phyloP scores from a whole-genome alignment of 1,140 invertebrate genomes.

The Penaeus chinensis region DNA sequence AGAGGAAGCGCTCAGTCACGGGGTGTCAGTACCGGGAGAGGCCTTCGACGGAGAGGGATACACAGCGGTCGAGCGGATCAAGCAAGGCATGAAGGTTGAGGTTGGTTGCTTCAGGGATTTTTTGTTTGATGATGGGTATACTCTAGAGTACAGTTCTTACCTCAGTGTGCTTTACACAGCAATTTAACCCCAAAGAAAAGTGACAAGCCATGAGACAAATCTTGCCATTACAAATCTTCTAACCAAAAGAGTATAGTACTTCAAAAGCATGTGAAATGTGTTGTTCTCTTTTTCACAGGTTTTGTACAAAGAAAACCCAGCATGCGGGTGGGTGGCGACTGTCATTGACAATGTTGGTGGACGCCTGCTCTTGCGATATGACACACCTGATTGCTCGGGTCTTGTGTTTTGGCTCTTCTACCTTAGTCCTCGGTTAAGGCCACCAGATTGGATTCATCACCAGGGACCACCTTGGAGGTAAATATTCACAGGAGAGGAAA shows the following conservation, averaged over 20 bases:
- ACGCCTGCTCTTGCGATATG: conserved; percentile 39
- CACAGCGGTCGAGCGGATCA: conserved; percentile 51
- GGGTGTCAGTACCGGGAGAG: conserved; percentile 39
- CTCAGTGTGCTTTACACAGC: too few species aligned
- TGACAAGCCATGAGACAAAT: too few species aligned
- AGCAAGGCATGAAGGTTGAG: conserved; percentile 52
- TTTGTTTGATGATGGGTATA: too few species aligned
- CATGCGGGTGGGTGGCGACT: conserved; percentile 49
- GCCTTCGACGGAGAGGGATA: conserved; percentile 45
- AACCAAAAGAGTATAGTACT: too few species aligned
- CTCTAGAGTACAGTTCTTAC: too few species aligned
- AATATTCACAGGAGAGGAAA: neutral
- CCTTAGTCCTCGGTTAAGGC: conserved; percentile 26
- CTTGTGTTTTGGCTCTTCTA: conserved; percentile 50
- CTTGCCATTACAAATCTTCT: too few species aligned
- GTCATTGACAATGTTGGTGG: conserved; percentile 51
- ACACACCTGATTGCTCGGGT: conserved; percentile 49
- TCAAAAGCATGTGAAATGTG: too few species aligned
- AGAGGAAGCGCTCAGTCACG: conserved; percentile 11
- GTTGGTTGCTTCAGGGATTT: neutral
- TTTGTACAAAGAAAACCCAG: conserved; percentile 23
- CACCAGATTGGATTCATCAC: conserved; percentile 50
- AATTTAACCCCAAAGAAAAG: too few species aligned
- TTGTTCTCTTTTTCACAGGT: neutral
- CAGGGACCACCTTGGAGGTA: conserved; percentile 30